Percentiles rank a stretch among this genome's conserved stretches.
Conservation (phyloP, 2,797 vertebrate genomes). For the Tarsius wallacei region DNA sequence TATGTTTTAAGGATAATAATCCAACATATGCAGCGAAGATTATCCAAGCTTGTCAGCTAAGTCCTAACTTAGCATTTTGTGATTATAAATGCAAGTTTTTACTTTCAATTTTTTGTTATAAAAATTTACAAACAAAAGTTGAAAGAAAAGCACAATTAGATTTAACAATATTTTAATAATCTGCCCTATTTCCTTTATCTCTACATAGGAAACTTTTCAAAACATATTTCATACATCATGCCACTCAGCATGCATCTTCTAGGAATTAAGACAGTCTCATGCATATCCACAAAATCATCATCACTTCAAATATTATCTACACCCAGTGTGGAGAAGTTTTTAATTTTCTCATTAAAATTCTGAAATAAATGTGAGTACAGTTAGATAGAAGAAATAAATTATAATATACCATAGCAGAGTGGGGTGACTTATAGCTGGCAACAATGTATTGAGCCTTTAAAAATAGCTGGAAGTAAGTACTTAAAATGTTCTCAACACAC, state of each 20-base stretch:
- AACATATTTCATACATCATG: neutral
- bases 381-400: neutral
- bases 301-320: neutral
- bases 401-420: neutral
- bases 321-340: neutral
- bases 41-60: neutral
- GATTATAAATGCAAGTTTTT: neutral
- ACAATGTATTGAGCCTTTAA: neutral
- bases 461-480: neutral
- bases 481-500: neutral
- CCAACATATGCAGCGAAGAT: neutral
- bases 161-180: neutral
- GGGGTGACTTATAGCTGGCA: neutral
- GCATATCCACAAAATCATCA: neutral
- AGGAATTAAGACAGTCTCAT: neutral
- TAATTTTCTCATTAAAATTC: neutral
- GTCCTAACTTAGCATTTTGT: neutral
- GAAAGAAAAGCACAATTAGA: neutral
- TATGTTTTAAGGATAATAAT: neutral
- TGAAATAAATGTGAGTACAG: neutral
- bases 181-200: neutral
- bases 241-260: neutral
- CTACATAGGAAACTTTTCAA: neutral
- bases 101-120: neutral
- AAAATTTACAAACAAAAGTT: constrained; percentile 3